Base-by-base conservation (phyloP, 1,140 invertebrate species). In the Ectropis grisescens region DNA sequence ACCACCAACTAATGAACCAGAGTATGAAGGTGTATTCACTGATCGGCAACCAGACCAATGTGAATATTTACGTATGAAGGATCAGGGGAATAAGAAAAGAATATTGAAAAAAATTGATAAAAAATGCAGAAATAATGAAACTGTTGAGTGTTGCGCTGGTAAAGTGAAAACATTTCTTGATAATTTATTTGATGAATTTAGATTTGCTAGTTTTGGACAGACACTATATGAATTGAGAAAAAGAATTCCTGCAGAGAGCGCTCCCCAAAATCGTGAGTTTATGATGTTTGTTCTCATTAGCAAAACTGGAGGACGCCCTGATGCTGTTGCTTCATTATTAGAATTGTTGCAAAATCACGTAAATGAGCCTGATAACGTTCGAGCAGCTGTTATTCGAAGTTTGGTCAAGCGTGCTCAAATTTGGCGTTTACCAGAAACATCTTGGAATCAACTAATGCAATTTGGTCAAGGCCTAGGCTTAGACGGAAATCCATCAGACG, bases 281-380 rank as follows among this genome's bases (percentile, higher is more conserved):
- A 71, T 72, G 29, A 45, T 74, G 29, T 37, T 71, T 1, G 67
- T 76, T 0, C 45, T 76, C n/a, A 53, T 76, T 2, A 74, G 68
- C 40, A 76, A 76, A 33, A 58, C 50, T 16, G 68, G 66, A 6
- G 51, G 58, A 1, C 43, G 47, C 12, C 29, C 42, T 2, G 40
- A 49, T 2, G 45, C 52, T 15, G 38, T 72, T 3, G 43, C 50
- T 13, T 49, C 50, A 26, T 37, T 76, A 16, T 22, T 76, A 11
- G 40, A 19, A 19, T 19, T 61, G 2, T 23, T 71, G 7, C 47
- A 11, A 43, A 35, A 13, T 11, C 55, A 67, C 30, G 44, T 5
- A 15, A 72, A 76, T 24, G 71, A 76, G 30, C 51, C 66, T 0
- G 45, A 28, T 0, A 54, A 58, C 27, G 28, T 70, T 6, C 55